phyloP scores from a whole-genome alignment of 2,113 vertebrate species.

The Callipepla squamata region DNA sequence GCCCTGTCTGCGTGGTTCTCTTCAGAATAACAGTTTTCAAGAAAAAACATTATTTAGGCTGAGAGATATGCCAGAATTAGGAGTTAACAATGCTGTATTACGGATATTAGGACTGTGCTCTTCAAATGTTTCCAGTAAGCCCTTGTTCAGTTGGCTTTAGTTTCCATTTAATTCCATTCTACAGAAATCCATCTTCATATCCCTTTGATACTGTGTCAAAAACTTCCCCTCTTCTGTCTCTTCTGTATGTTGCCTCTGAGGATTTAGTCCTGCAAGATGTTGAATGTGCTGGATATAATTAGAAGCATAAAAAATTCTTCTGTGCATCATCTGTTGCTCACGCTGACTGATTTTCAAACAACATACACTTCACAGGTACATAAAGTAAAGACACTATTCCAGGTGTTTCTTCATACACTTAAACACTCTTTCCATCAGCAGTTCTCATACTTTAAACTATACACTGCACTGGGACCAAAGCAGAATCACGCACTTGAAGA shows the following conservation, averaged over 20 bases:
- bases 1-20: not conserved
- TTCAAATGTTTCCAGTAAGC: conserved; percentile 7
- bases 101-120: not conserved
- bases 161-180: not conserved
- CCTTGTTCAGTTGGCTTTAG: conserved; percentile 10
- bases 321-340: not conserved
- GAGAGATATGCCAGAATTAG: not conserved
- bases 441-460: not conserved
- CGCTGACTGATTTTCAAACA: not conserved
- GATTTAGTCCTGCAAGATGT: not conserved
- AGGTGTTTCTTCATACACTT: not conserved
- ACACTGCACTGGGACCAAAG: not conserved
- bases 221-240: not conserved
- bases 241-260: not conserved
- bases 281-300: not conserved
- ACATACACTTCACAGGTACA: not conserved
- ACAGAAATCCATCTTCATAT: conserved; percentile 9
- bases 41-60: not conserved
- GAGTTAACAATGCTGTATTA: not conserved
- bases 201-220: conserved; percentile 23
- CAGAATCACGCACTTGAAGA: not conserved
- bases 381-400: not conserved
- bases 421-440: not conserved
- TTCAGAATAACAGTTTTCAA: not conserved
- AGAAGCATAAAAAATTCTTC: not conserved